These are phyloP conservation scores for Pithys albifrons DNA, from an alignment of 2,113 vertebrate genomes.

Conservation along the genomic window DNA sequence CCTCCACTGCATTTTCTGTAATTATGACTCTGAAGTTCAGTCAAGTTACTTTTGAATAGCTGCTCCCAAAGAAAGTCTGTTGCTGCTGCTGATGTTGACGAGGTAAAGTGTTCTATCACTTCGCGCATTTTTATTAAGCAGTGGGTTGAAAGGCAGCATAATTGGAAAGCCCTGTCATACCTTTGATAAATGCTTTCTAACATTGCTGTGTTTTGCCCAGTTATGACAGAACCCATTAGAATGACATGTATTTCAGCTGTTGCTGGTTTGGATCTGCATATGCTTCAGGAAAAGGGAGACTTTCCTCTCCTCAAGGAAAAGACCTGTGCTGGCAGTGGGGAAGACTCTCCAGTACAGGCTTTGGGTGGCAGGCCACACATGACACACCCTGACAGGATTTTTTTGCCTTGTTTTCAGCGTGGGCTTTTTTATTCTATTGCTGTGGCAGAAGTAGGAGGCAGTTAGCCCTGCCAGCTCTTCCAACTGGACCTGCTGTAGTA, in stretches of 20 bases:
- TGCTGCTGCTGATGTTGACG: neutral
- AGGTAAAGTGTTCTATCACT: conserved; percentile 19
- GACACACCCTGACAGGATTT: neutral
- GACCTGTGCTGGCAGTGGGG: neutral
- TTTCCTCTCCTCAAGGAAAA: neutral
- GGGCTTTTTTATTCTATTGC: neutral
- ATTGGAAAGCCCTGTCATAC: conserved; percentile 48
- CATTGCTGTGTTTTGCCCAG: conserved; percentile 48
- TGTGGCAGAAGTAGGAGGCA: neutral
- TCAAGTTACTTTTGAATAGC: neutral
- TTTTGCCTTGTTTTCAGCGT: neutral
- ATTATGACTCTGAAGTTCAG: neutral
- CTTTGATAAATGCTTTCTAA: conserved; percentile 37
- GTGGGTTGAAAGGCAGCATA: conserved; percentile 46
- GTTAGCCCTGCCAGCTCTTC: neutral
- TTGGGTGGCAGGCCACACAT: neutral
- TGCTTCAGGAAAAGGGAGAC: neutral
- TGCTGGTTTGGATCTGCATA: neutral
- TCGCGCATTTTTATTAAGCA: conserved; percentile 40
- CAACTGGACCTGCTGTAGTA: neutral
- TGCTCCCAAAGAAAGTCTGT: neutral
- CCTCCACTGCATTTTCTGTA: neutral
- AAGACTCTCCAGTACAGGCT: neutral
- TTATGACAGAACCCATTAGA: conserved; percentile 49
- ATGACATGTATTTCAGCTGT: neutral